These are phyloP conservation scores for Diachrysia chrysitis DNA, from an alignment of 2,888 invertebrate species.

Conservation along the genomic window DNA sequence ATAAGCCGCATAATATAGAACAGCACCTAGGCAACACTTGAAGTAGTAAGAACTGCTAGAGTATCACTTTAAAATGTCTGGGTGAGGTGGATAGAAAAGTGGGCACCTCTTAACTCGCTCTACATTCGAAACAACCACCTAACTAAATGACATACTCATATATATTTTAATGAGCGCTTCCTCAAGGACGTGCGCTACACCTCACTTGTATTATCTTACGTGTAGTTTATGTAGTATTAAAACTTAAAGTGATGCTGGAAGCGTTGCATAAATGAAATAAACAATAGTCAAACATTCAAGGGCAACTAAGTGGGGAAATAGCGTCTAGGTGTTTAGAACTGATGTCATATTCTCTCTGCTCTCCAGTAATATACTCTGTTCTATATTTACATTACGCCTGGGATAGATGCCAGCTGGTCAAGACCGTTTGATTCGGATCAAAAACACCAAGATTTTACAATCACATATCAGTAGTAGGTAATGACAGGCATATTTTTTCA, in stretches of 20 bases:
- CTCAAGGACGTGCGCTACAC: conserved; percentile 42
- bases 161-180: conserved; percentile 75
- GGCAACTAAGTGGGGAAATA: conserved; percentile 42
- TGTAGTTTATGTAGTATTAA: conserved; percentile 11
- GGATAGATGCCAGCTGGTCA: conserved; percentile 82
- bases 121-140: conserved; percentile 67
- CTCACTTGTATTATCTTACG: conserved; percentile 52
- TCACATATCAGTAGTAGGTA: conserved; percentile 34
- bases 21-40: conserved; percentile 13
- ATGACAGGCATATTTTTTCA: conserved; percentile 8
- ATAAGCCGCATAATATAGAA: conserved; percentile 6
- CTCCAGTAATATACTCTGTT: conserved; percentile 79
- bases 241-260: conserved; percentile 31
- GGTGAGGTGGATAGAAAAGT: conserved; percentile 61
- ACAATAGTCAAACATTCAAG: conserved; percentile 49
- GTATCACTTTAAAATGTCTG: conserved; percentile 40
- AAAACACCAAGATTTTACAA: conserved; percentile 55
- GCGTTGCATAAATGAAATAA: conserved; percentile 38
- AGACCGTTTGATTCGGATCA: conserved; percentile 62
- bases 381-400: conserved; percentile 81
- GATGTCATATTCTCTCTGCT: conserved; percentile 76
- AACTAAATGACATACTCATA: conserved; percentile 66
- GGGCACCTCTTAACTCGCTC: conserved; percentile 70
- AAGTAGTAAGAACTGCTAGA: conserved; percentile 25
- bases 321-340: conserved; percentile 65